Conservation (phyloP, 2,113 vertebrate genomes). For the Coptodon rendalli region DNA sequence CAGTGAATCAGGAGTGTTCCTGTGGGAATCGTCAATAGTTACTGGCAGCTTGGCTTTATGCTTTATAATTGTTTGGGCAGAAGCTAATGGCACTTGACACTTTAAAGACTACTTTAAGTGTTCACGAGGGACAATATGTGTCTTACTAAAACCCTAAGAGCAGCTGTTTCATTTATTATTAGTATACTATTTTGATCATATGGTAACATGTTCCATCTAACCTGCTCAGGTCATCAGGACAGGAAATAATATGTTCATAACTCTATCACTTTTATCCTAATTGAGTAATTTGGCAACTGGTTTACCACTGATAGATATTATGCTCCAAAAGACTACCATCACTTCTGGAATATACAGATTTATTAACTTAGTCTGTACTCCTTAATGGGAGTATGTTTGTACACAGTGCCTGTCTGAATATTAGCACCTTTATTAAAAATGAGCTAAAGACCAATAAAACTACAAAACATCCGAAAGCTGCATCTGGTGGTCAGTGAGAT, state of each 20-base stretch:
- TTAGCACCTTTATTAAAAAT: slow-evolving; percentile 9
- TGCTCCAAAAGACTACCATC: background rate
- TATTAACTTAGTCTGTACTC: background rate
- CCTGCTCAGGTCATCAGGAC: background rate
- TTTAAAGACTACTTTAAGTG: slow-evolving; percentile 14
- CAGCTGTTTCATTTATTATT: slow-evolving; percentile 5
- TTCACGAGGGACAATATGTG: background rate
- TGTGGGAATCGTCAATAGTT: slow-evolving; percentile 18
- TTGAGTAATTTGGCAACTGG: slow-evolving; percentile 46
- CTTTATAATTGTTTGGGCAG: slow-evolving; percentile 6
- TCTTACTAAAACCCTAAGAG: slow-evolving; percentile 15
- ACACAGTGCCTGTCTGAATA: background rate
- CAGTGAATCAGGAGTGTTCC: slow-evolving; percentile 22
- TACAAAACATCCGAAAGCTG: background rate
- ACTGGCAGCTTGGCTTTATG: background rate
- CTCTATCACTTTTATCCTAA: background rate
- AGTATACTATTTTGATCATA: background rate
- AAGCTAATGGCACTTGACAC: slow-evolving; percentile 52
- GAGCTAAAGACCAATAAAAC: background rate
- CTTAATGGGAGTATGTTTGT: background rate
- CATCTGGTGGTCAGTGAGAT: background rate
- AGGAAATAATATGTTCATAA: background rate
- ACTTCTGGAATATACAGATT: background rate
- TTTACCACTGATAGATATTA: background rate
- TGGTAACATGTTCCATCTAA: background rate